phyloP scores from a whole-genome alignment of 2,113 vertebrate genomes.

The Silurus glanis region DNA sequence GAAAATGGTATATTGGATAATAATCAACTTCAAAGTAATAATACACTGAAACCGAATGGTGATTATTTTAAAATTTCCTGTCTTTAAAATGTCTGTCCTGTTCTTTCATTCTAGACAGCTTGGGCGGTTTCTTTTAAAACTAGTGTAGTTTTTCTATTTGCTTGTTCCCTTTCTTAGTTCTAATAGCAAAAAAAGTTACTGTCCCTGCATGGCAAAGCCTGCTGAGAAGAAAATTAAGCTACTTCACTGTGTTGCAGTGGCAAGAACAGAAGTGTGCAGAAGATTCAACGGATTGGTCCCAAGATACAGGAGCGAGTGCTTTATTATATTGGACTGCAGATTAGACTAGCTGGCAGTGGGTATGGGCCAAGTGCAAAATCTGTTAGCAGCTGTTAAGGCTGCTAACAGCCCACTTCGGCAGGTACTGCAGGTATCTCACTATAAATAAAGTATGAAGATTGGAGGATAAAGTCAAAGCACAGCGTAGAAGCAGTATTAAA shows the following conservation, averaged over 20 bases:
- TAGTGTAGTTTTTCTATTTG: background rate
- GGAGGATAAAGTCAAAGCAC: background rate
- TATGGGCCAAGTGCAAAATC: background rate
- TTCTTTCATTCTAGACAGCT: background rate
- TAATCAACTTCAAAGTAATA: too few relatives aligned
- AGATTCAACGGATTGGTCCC: background rate
- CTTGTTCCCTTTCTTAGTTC: background rate
- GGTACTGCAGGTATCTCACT: background rate
- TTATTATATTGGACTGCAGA: background rate
- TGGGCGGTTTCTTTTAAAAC: background rate
- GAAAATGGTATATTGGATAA: too few relatives aligned
- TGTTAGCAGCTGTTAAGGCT: background rate
- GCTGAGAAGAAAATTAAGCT: background rate
- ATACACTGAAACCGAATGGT: too few relatives aligned
- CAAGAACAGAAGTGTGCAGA: background rate
- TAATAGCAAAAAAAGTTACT: background rate
- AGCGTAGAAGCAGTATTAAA: background rate
- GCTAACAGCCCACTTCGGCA: background rate
- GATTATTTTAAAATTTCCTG: too few relatives aligned
- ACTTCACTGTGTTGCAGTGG: background rate
- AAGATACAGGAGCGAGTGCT: background rate
- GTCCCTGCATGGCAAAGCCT: background rate
- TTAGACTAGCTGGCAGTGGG: background rate
- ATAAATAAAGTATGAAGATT: background rate
- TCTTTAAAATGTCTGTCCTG: too few relatives aligned